Base-by-base conservation (phyloP, 2,888 invertebrate species). In the Nipponacmea schrenckii region DNA sequence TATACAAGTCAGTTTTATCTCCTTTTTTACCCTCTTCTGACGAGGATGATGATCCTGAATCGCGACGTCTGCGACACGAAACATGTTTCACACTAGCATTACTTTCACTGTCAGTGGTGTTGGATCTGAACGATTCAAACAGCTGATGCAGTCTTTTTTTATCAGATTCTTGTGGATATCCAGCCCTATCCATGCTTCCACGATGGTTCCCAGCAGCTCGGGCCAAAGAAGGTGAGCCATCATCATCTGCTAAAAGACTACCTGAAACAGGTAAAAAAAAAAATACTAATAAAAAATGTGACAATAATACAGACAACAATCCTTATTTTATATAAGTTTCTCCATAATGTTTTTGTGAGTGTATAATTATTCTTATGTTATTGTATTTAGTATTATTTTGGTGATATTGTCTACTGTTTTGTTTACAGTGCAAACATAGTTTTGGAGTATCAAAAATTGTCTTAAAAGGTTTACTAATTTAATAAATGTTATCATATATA, bases 91-190 rank as follows among this genome's bases (percentile, higher is more conserved):
- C 72, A 10, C 62, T 62, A 24, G 50, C 63, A 31, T 67, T 44
- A n/a, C 62, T 68, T 3, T 72, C 69, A 14, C 45, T 50, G 15
- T 56, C 68, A 20, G 64, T 70, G 27, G 67, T 67, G 14, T 72
- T 70, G 7, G 72, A 44, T 45, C 78, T 71, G 48, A 82, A 73
- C 14, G 81, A 77, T 65, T 80, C 79, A 68, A 82, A 80, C 48
- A 83, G 74, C 31, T 79, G 76, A 27, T 77, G 78, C 46, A 84
- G 77, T 71, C 78, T 80, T 63, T 77, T 76, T 70, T 81, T 81
- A 71, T 85, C 84, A 0, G 80, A 79, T 14, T 83, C 81, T 68
- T 81, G 80, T 0, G 85, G 84, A 70, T 76, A 81, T 48, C 79
- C 81, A 10, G 81, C 76, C n/a, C 77, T 20, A 56, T 56, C 56